phyloP scores from a whole-genome alignment of 2,797 vertebrate species.

The Bufotes viridis region DNA sequence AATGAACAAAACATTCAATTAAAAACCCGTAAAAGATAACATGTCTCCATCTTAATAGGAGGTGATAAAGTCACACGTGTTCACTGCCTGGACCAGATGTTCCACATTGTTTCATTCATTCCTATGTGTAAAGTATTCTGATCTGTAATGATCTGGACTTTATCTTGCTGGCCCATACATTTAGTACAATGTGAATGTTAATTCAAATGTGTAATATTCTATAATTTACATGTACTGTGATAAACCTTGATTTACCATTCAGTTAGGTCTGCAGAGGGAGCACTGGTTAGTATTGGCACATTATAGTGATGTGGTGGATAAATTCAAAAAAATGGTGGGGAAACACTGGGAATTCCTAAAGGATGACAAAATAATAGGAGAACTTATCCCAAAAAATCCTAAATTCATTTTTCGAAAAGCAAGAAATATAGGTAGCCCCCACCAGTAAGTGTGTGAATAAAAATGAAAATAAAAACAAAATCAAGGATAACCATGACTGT shows the following conservation, averaged over 20 bases:
- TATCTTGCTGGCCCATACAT: neutral
- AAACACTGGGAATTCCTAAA: no score
- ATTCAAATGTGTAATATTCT: neutral
- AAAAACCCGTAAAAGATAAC: slow-evolving; percentile 17
- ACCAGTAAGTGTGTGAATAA: no score
- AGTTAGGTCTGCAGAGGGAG: neutral
- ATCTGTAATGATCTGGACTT: neutral
- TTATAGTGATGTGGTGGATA: neutral
- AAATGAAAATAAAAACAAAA: no score
- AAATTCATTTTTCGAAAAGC: no score
- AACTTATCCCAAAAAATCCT: no score
- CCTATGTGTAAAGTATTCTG: neutral
- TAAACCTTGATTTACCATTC: neutral
- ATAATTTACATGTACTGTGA: neutral
- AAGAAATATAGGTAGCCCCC: no score
- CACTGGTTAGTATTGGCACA: neutral
- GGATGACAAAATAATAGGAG: no score
- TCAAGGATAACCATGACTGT: no score
- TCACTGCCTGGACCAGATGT: neutral
- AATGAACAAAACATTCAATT: neutral
- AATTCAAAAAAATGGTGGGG: no score
- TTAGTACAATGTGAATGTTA: neutral
- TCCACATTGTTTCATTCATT: neutral
- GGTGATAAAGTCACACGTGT: slow-evolving; percentile 13
- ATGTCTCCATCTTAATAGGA: slow-evolving; percentile 3